Percentiles rank a stretch among this genome's conserved stretches.
These are phyloP conservation scores for Macrotis lagotis DNA, from an alignment of 2,113 vertebrate species.

Conservation along the genomic window DNA sequence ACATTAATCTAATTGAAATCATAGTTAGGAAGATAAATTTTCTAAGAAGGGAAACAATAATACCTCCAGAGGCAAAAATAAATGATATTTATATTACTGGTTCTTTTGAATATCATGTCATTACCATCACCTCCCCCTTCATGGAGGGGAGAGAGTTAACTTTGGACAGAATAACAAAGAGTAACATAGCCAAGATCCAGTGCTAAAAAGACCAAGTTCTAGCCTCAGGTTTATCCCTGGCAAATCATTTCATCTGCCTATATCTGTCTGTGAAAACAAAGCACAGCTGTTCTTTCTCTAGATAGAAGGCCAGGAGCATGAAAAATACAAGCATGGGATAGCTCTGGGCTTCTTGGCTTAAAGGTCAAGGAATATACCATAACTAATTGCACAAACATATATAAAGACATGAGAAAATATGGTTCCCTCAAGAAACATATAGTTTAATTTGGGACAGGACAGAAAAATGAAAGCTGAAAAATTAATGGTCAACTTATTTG, in stretches of 20 bases:
- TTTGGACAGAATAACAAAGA: not conserved
- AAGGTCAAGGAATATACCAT: not conserved
- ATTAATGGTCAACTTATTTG: not conserved
- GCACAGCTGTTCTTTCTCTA: not conserved
- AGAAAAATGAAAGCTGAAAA: not conserved
- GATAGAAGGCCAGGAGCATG: not conserved
- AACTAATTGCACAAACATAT: not conserved
- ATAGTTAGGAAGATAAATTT: not conserved
- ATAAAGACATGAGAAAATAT: not conserved
- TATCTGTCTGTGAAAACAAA: slow-evolving; percentile 51
- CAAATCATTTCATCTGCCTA: not conserved
- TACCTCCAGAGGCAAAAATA: slow-evolving; percentile 22
- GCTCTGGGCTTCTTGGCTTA: not conserved
- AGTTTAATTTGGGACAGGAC: not conserved
- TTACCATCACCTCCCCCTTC: not conserved
- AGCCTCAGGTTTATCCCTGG: slow-evolving; percentile 1
- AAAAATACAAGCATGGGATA: not conserved
- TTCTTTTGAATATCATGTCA: not conserved
- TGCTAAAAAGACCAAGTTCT: not conserved
- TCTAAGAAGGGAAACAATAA: not conserved
- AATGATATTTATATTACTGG: not conserved
- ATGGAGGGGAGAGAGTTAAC: not conserved
- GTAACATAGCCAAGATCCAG: not conserved
- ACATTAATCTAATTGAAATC: not conserved
- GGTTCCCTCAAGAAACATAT: not conserved